Evolutionary conservation across 2,797 vertebrate species (phyloP).

Genomic region (Gallirallus australis): DNA sequence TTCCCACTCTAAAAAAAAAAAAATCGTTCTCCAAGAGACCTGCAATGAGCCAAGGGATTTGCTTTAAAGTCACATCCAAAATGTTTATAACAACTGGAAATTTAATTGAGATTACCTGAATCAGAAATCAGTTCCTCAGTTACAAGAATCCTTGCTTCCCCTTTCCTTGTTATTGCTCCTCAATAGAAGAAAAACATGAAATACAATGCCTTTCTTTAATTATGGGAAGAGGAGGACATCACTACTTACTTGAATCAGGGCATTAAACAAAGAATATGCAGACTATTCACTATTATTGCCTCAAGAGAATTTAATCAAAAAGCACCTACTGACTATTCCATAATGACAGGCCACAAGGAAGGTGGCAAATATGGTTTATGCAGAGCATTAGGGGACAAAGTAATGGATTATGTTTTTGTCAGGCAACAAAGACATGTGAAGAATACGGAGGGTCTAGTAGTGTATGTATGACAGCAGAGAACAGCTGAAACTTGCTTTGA

Average conservation of each 20-base stretch:
- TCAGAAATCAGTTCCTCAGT: background rate
- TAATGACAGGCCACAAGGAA: background rate
- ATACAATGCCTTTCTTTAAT: background rate
- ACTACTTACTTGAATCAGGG: background rate
- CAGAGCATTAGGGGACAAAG: background rate
- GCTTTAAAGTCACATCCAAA: background rate
- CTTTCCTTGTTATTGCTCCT: background rate
- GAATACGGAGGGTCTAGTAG: background rate
- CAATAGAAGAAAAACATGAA: background rate
- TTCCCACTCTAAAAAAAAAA: background rate
- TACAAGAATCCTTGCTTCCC: background rate
- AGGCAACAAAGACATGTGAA: background rate
- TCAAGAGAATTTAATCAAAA: background rate
- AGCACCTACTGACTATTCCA: background rate
- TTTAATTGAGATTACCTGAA: background rate
- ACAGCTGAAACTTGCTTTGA: background rate
- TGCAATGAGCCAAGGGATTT: background rate
- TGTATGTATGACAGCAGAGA: background rate
- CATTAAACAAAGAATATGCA: background rate
- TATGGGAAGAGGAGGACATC: background rate
- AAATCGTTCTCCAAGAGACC: background rate
- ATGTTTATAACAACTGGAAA: background rate
- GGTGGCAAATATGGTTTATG: background rate
- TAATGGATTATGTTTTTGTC: background rate
- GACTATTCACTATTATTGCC: background rate